Conservation (phyloP, 2,113 vertebrate species). For the Urocynchramus pylzowi region DNA sequence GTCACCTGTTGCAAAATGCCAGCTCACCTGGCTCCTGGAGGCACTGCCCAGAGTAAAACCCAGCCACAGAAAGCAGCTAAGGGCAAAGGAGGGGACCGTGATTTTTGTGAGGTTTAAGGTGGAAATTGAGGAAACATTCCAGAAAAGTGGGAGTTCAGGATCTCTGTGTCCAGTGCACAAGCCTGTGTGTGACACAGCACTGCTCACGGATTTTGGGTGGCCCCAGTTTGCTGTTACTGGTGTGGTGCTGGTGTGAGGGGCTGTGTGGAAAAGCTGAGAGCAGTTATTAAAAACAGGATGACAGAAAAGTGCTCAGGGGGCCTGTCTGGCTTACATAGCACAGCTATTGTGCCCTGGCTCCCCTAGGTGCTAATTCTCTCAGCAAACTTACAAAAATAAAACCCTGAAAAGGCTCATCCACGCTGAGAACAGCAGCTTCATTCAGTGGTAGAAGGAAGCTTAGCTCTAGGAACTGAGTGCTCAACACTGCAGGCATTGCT, state of each 20-base stretch:
- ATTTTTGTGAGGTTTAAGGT: not conserved
- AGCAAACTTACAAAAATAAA: slow-evolving; percentile 60
- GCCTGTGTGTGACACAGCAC: not conserved
- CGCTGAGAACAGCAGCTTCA: slow-evolving; percentile 50
- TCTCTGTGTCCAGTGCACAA: not conserved
- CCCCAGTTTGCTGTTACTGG: not conserved
- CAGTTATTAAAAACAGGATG: not conserved
- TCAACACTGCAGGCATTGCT: slow-evolving; percentile 25
- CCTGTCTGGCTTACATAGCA: slow-evolving; percentile 3
- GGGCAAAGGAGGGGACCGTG: fast-evolving
- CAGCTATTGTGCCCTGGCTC: not conserved
- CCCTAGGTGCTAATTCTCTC: slow-evolving; percentile 59
- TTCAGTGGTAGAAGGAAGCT: slow-evolving; percentile 14
- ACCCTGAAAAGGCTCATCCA: slow-evolving; percentile 61
- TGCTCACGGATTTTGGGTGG: not conserved
- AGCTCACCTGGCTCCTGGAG: not conserved
- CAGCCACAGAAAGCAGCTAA: not conserved
- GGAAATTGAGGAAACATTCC: not conserved
- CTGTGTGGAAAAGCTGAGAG: not conserved
- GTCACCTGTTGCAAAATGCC: not conserved
- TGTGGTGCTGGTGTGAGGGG: not conserved
- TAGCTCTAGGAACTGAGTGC: not conserved
- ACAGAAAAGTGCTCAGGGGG: not conserved
- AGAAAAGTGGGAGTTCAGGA: not conserved
- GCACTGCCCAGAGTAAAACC: not conserved